Evolutionary conservation across 2,113 vertebrate species (phyloP).

Genomic region (Panthera uncia): DNA sequence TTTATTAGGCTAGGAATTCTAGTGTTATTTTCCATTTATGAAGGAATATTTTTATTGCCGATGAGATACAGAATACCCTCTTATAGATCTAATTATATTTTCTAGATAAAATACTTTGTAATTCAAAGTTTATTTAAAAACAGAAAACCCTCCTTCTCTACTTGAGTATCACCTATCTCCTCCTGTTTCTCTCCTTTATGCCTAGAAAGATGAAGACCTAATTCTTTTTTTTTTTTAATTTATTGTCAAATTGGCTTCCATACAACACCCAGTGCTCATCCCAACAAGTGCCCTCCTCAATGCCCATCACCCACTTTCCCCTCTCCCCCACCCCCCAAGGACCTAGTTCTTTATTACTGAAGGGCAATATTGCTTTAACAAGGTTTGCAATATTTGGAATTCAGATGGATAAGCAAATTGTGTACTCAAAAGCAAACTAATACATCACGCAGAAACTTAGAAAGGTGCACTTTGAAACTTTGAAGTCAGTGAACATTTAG

Average conservation of each 20-base stretch:
- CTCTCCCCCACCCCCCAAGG: too few species aligned
- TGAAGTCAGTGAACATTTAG: background rate
- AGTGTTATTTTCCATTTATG: background rate
- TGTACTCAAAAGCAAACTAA: background rate
- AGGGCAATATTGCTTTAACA: background rate
- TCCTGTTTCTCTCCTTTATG: background rate
- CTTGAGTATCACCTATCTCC: background rate
- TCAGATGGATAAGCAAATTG: background rate
- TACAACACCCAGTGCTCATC: too few species aligned
- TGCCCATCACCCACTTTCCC: too few species aligned
- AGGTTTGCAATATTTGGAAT: background rate
- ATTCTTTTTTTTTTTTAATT: background rate
- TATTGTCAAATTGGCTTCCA: too few species aligned
- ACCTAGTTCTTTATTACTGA: background rate
- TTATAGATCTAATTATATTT: background rate
- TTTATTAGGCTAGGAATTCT: background rate
- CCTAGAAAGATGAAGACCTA: background rate
- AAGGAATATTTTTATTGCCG: background rate
- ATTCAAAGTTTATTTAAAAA: constrained; percentile 15
- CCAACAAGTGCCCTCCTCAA: too few species aligned
- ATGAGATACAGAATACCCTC: background rate
- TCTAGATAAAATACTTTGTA: background rate
- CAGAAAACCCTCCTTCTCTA: background rate
- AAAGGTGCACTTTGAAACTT: background rate
- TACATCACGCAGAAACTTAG: too few species aligned